Percentiles rank a stretch among this genome's conserved stretches.
Conservation (phyloP, 2,888 invertebrate genomes). For the Eupithecia centaureata region DNA sequence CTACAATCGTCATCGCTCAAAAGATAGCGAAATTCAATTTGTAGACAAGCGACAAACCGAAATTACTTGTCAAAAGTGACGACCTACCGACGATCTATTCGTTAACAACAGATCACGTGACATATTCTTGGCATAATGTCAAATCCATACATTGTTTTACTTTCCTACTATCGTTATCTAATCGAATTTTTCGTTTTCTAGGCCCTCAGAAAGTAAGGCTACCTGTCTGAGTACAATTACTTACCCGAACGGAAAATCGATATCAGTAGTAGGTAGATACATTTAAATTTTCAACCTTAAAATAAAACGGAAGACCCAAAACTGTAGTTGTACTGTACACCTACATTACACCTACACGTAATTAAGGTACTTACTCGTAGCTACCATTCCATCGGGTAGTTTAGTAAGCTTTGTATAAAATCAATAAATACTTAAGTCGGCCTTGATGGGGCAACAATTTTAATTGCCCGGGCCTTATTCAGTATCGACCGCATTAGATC, state of each 20-base stretch:
- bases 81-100: too few species aligned
- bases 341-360: background rate
- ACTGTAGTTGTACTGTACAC: too few species aligned
- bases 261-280: background rate
- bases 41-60: too few species aligned
- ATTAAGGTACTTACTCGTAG: background rate
- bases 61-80: too few species aligned
- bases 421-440: slow-evolving; percentile 21
- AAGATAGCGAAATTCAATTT: too few species aligned
- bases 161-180: too few species aligned
- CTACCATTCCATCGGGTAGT: slow-evolving; percentile 6
- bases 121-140: too few species aligned
- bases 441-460: slow-evolving; percentile 14
- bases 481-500: background rate
- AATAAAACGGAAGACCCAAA: too few species aligned
- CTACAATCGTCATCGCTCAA: too few species aligned
- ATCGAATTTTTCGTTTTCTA: too few species aligned
- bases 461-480: background rate
- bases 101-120: too few species aligned
- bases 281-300: background rate
- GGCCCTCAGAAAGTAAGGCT: background rate
- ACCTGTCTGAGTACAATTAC: background rate
- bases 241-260: background rate
- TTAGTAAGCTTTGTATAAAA: slow-evolving; percentile 8
- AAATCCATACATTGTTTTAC: too few species aligned